Percentiles rank a stretch among this genome's conserved stretches.
Evolutionary conservation across 2,888 invertebrate species (phyloP).

Genomic region (Osedax fenrisi): DNA sequence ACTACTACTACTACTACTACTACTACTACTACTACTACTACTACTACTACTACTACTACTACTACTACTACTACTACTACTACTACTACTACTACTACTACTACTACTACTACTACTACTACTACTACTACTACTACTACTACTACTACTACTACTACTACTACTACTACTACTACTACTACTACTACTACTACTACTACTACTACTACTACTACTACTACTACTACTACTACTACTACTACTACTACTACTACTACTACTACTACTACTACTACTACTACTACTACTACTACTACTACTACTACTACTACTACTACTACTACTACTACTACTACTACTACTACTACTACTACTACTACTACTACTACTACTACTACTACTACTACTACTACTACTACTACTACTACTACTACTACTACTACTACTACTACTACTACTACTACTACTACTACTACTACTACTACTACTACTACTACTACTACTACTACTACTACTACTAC

Average conservation of each 20-base stretch:
- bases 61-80: too few species aligned
- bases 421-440: conserved; percentile 5
- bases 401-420: conserved; percentile 5
- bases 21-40: too few species aligned
- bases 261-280: conserved; percentile 14
- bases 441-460: conserved; percentile 9
- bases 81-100: too few species aligned
- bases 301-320: conserved; percentile 5
- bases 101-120: too few species aligned
- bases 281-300: conserved; percentile 1
- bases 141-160: too few species aligned
- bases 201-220: too few species aligned
- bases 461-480: conserved; percentile 5
- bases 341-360: conserved; percentile 8
- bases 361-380: conserved; percentile 5
- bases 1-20: too few species aligned
- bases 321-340: neutral
- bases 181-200: too few species aligned
- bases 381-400: conserved; percentile 6
- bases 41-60: too few species aligned
- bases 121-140: too few species aligned
- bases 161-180: too few species aligned
- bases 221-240: too few species aligned
- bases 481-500: conserved; percentile 5
- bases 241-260: conserved; percentile 14